Evolutionary conservation across 2,888 invertebrate species (phyloP), one percentile per base, ranked within the genome.

Genomic region (Clunio marinus): DNA sequence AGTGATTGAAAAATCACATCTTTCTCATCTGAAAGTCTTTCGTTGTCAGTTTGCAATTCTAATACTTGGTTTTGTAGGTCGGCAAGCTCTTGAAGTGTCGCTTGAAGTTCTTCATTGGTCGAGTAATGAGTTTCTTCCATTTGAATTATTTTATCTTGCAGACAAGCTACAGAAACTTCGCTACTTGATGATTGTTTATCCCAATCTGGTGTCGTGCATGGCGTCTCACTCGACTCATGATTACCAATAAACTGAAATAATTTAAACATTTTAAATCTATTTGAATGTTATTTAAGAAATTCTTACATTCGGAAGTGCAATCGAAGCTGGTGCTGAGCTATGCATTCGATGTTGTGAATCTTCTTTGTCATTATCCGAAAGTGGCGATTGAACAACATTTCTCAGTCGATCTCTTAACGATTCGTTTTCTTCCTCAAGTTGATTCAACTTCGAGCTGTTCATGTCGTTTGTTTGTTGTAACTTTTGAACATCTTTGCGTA

Each of bases 101-200:
- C 96, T 80, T 96, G 95, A 3, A 94, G 81, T 78, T 94, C 94
- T 78, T 94, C 93, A 76, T 91, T 92, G 69, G 93, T 94, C 71
- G 93, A 93, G 77, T 75, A 83, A 76, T 79, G 78, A 1, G 78
- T 79, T 71, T 80, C 79, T 72, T 80, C 79, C 79, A 79, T 79
- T 74, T 93, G 92, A 77, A 92, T 84, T 73, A 96, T 94, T 75
- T 93, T 86, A 76, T 96, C 96, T 80, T 96, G 96, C 71, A 93
- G 83, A 77, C 94, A 94, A 20, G 94, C 94, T 71, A 96, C 93
- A 2, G 91, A 91, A 69, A 94, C 88, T 80, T 95, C 94, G 78
- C 93, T 93, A 70, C 92, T 90, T 55, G 89, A 89, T 69, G 93
- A 93, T 77, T 92, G 89, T 77, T 92, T 93, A 79, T 95, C 94